Percentiles rank a stretch among this genome's conserved stretches.
phyloP scores from a whole-genome alignment of 2,113 vertebrate genomes.

The Lophura nycthemera region DNA sequence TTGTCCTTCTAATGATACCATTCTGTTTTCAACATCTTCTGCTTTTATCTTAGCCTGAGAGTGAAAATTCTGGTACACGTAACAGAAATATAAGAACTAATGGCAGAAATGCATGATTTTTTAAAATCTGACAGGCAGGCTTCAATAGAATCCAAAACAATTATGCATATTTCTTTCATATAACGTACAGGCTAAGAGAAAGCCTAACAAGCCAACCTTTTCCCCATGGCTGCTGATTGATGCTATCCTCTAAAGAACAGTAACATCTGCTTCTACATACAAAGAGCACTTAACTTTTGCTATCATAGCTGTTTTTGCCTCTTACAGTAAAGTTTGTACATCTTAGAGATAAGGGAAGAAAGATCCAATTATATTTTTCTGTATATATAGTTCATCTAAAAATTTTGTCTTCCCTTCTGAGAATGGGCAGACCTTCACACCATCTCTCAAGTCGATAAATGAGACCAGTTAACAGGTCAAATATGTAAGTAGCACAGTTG shows the following conservation, averaged over 20 bases:
- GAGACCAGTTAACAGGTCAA: background rate
- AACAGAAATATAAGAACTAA: background rate
- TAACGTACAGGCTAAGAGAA: background rate
- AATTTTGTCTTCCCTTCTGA: background rate
- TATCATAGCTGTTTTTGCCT: background rate
- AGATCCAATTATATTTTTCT: background rate
- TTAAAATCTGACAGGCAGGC: background rate
- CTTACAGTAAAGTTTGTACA: background rate
- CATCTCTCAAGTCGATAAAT: background rate
- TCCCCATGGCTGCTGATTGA: background rate
- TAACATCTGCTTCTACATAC: background rate
- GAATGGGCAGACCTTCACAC: background rate
- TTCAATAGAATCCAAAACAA: background rate
- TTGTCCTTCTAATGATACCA: background rate
- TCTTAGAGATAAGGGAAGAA: background rate
- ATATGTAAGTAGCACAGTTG: background rate
- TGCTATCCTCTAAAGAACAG: background rate
- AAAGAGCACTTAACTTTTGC: background rate
- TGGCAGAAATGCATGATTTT: background rate
- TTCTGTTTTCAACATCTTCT: background rate
- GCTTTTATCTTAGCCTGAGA: background rate
- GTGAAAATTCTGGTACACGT: background rate
- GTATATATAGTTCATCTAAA: background rate
- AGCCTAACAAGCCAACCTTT: background rate
- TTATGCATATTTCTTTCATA: background rate